Percentiles rank a stretch among this genome's conserved stretches.
Conservation (phyloP, 2,888 invertebrate genomes). For the Euplexia lucipara region DNA sequence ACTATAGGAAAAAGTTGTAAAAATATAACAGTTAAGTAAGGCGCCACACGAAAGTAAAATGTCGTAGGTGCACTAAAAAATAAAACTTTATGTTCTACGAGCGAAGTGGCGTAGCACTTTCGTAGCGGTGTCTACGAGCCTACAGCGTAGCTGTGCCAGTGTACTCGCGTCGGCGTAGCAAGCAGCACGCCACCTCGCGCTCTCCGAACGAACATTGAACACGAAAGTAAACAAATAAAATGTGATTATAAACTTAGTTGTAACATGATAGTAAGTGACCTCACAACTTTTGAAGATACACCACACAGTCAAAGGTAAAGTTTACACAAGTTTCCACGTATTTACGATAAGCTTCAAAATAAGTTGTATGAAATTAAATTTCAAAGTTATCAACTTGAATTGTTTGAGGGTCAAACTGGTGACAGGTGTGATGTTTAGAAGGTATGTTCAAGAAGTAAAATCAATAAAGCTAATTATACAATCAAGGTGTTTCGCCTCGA, state of each 20-base stretch:
- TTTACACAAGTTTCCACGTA: constrained; percentile 19
- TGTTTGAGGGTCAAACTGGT: constrained; percentile 37
- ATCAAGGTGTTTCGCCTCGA: constrained; percentile 23
- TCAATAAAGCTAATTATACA: constrained; percentile 42
- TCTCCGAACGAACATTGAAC: constrained; percentile 45
- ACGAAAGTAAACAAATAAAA: constrained; percentile 75
- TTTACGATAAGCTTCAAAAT: not conserved
- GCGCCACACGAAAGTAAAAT: constrained; percentile 26
- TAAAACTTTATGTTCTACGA: constrained; percentile 48
- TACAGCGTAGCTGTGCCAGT: constrained; percentile 68
- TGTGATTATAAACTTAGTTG: constrained; percentile 70
- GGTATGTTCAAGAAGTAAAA: constrained; percentile 29
- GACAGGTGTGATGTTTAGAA: constrained; percentile 39
- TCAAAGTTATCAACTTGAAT: constrained; percentile 11
- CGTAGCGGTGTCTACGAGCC: constrained; percentile 50
- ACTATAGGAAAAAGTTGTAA: constrained; percentile 13
- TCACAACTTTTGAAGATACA: constrained; percentile 58
- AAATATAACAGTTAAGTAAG: constrained; percentile 38
- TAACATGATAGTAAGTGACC: constrained; percentile 65
- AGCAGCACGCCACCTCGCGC: constrained; percentile 66
- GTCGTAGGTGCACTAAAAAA: constrained; percentile 33
- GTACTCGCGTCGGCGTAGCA: constrained; percentile 66
- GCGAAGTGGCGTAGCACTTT: constrained; percentile 44
- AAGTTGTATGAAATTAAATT: constrained; percentile 4
- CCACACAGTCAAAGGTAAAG: constrained; percentile 60